Percentiles rank a stretch among this genome's conserved stretches.
Conservation (phyloP, 2,113 vertebrate species). For the Pelusios castaneus region DNA sequence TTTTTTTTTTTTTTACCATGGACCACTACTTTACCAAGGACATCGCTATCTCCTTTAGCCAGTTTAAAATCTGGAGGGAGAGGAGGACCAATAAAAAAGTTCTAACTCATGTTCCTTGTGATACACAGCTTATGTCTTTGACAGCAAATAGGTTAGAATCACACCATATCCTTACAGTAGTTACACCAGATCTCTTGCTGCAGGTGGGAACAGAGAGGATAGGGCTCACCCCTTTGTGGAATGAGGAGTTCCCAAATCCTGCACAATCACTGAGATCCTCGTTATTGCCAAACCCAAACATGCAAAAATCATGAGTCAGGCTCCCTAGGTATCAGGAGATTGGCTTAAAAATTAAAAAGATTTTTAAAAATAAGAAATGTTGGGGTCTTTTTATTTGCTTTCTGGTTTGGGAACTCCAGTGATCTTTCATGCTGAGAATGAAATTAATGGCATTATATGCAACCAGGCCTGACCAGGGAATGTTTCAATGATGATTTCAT, state of each 20-base stretch:
- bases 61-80: background rate
- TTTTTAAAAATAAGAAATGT: background rate
- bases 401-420: background rate
- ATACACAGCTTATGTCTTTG: background rate
- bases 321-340: background rate
- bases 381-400: background rate
- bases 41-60: background rate
- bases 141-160: background rate
- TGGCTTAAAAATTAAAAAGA: background rate
- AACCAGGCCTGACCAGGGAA: slow-evolving; percentile 24
- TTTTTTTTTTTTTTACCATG: background rate
- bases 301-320: background rate
- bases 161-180: background rate
- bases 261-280: background rate
- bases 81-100: background rate
- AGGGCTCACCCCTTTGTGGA: background rate
- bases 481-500: slow-evolving; percentile 20
- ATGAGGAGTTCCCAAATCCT: background rate
- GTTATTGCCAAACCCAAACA: background rate
- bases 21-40: background rate
- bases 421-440: background rate
- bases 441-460: background rate
- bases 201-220: background rate
- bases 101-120: background rate
- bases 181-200: background rate